Evolutionary conservation across 2,113 vertebrate species (phyloP).

Genomic region (Lontra canadensis): DNA sequence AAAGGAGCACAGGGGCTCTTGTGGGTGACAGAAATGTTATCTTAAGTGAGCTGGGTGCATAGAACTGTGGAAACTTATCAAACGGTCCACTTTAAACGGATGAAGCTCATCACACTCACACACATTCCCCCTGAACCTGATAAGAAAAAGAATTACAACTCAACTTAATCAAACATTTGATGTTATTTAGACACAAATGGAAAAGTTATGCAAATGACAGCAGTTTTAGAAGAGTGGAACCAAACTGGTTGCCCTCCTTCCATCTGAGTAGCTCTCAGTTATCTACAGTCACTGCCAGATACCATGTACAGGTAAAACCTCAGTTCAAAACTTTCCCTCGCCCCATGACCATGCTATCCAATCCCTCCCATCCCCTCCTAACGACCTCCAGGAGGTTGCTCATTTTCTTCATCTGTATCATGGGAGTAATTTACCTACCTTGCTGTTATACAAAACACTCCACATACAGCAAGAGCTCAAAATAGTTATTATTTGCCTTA

Average conservation of each 20-base stretch:
- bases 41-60: not conserved
- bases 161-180: not conserved
- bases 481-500: not conserved
- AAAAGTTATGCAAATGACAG: not conserved
- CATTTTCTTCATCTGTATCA: not conserved
- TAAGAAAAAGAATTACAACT: not conserved
- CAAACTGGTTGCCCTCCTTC: constrained; percentile 13
- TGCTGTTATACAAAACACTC: not conserved
- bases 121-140: not conserved
- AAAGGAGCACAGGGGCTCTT: not conserved
- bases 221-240: not conserved
- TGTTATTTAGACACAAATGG: not conserved
- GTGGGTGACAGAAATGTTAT: not conserved
- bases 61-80: not conserved
- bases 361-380: not conserved
- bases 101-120: not conserved
- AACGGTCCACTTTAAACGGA: not conserved
- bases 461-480: not conserved
- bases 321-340: not conserved
- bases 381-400: not conserved
- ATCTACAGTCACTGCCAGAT: not conserved
- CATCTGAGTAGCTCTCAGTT: not conserved
- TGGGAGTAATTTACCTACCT: not conserved
- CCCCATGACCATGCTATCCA: not conserved
- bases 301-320: not conserved